Conservation (phyloP, 2,113 vertebrate species). For the Nerophis lumbriciformis region DNA sequence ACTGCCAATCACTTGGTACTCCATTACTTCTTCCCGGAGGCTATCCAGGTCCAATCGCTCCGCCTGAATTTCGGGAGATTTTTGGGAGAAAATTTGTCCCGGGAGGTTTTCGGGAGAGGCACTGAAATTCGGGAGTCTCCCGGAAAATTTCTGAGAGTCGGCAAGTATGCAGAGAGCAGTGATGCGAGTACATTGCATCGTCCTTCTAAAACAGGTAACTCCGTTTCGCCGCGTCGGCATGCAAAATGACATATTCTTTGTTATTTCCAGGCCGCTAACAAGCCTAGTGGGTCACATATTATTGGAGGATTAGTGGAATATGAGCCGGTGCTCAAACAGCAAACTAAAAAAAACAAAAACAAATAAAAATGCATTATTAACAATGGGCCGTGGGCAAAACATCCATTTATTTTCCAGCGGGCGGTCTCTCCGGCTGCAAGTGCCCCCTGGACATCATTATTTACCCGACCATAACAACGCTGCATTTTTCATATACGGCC, state of each 20-base stretch:
- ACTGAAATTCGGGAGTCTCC: no score
- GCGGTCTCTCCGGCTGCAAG: constrained; percentile 36
- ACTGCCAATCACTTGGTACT: no score
- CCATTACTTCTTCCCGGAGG: no score
- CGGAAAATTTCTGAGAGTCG: no score
- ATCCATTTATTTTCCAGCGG: constrained; percentile 50
- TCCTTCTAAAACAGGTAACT: not conserved
- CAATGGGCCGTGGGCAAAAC: constrained; percentile 47
- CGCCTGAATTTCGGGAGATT: no score
- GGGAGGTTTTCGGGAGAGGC: no score
- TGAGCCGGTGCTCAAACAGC: constrained; percentile 24
- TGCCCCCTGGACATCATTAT: constrained; percentile 62
- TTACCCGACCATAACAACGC: constrained; percentile 55
- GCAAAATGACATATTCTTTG: not conserved
- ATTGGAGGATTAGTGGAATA: constrained; percentile 24
- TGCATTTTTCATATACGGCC: constrained; percentile 34
- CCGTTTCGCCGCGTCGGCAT: not conserved
- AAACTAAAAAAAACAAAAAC: constrained; percentile 3
- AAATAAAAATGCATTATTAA: constrained; percentile 47
- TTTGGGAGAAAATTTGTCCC: no score
- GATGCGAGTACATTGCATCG: not conserved
- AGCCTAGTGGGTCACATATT: constrained; percentile 22
- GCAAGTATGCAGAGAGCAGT: no score
- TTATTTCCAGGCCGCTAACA: constrained; percentile 2
- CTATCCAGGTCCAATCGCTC: no score